Evolutionary conservation across 1,140 invertebrate genomes (phyloP).

Genomic region (Parapsyche elsis): DNA sequence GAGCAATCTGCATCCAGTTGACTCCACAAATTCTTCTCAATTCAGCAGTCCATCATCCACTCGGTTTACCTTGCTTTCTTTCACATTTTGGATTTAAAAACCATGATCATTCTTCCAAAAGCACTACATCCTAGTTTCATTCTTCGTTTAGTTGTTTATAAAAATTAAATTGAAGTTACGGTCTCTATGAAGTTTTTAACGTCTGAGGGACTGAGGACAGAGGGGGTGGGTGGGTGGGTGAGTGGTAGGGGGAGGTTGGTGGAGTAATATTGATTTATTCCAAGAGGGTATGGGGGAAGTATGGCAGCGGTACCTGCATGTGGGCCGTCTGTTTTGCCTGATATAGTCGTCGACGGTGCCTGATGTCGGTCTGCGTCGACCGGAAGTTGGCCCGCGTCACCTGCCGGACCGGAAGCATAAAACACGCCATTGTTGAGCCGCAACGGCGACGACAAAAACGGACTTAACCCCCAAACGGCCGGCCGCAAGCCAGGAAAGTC

Average conservation of each 20-base stretch:
- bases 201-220: background rate
- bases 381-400: constrained; percentile 39
- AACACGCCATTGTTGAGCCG: constrained; percentile 3
- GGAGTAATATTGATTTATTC: constrained; percentile 26
- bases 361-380: constrained; percentile 3
- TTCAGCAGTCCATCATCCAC: too few relatives aligned
- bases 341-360: constrained; percentile 18
- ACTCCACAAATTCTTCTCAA: too few relatives aligned
- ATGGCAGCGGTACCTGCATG: background rate
- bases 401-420: constrained; percentile 40
- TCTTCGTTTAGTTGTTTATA: too few relatives aligned
- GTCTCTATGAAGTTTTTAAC: too few relatives aligned
- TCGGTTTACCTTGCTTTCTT: too few relatives aligned
- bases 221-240: background rate
- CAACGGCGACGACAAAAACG: constrained; percentile 18
- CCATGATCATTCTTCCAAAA: too few relatives aligned
- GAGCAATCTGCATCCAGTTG: too few relatives aligned
- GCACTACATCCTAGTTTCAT: too few relatives aligned
- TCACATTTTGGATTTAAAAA: too few relatives aligned
- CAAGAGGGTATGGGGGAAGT: background rate
- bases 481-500: too few relatives aligned
- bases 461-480: background rate
- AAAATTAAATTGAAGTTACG: too few relatives aligned
- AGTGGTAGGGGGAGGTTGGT: background rate
- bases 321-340: constrained; percentile 34